Percentiles rank a stretch among this genome's conserved stretches.
These are phyloP conservation scores for Chromobotia macracanthus DNA, from an alignment of 2,797 vertebrate genomes.

Conservation along the genomic window DNA sequence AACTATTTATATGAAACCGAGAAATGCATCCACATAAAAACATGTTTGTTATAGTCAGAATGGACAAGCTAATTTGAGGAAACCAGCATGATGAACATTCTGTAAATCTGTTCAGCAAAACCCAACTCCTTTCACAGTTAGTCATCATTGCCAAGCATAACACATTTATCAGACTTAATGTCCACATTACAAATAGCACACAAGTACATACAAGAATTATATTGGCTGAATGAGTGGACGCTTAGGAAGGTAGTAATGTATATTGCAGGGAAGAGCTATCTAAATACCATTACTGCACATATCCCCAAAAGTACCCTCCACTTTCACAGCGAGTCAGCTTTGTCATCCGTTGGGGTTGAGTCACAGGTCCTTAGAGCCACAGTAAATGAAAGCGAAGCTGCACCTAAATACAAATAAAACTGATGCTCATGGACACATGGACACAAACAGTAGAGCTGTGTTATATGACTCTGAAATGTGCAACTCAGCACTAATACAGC, in stretches of 20 bases:
- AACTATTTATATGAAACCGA: not conserved
- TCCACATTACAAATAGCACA: not conserved
- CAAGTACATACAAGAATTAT: not conserved
- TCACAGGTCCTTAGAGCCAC: constrained; percentile 45
- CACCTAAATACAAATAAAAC: constrained; percentile 41
- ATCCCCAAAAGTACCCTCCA: constrained; percentile 19
- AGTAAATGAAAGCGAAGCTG: constrained; percentile 39
- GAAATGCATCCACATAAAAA: not conserved
- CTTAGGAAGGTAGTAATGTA: constrained; percentile 10
- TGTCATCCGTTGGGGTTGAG: constrained; percentile 31
- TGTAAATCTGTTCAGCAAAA: constrained; percentile 6
- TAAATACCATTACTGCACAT: constrained; percentile 32
- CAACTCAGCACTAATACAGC: constrained; percentile 30
- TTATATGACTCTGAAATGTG: constrained; percentile 28
- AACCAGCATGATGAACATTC: not conserved
- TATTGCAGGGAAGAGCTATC: constrained; percentile 11
- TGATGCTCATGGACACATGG: constrained; percentile 28
- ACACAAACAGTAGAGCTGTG: constrained; percentile 4
- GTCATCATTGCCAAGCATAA: constrained; percentile 7
- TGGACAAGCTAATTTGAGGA: not conserved
- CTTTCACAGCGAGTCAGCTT: constrained; percentile 37
- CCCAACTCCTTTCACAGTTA: constrained; percentile 8
- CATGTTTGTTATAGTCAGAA: not conserved
- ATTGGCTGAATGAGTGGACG: not conserved
- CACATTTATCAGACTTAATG: constrained; percentile 3